phyloP scores from a whole-genome alignment of 2,797 vertebrate genomes.

The Sebastiscus albofasciatus region DNA sequence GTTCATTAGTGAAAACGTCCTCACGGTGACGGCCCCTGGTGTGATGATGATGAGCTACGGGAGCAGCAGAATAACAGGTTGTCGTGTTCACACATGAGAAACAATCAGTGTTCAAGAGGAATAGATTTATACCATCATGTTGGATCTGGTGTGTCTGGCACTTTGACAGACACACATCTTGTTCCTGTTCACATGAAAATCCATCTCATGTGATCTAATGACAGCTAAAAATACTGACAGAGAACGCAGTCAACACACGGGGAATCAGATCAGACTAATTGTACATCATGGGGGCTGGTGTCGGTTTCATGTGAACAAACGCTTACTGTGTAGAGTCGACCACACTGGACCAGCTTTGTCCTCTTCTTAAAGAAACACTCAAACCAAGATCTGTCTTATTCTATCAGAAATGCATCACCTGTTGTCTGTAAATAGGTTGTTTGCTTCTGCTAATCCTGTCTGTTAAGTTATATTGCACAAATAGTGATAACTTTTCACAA shows the following conservation, averaged over 20 bases:
- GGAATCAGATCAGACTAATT: constrained; percentile 2
- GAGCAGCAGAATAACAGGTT: background rate
- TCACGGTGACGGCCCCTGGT: background rate
- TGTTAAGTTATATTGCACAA: background rate
- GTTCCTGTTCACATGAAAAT: constrained; percentile 10
- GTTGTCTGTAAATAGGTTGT: background rate
- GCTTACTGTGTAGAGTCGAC: background rate
- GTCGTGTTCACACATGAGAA: background rate
- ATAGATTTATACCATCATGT: constrained; percentile 6
- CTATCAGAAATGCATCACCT: background rate
- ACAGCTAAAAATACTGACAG: constrained; percentile 30
- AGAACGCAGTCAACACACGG: background rate
- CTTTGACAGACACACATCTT: constrained; percentile 8
- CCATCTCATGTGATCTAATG: constrained; percentile 19
- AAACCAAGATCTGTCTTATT: background rate
- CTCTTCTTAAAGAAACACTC: background rate
- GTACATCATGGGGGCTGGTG: background rate
- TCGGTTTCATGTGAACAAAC: background rate
- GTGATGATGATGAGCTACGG: background rate
- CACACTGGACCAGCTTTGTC: background rate
- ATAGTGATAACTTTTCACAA: background rate
- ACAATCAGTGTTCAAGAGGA: background rate
- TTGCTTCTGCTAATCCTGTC: background rate
- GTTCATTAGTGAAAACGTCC: background rate
- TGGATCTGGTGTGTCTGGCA: background rate